Conservation (phyloP, 2,797 vertebrate species). For the Cichlasoma orientale region DNA sequence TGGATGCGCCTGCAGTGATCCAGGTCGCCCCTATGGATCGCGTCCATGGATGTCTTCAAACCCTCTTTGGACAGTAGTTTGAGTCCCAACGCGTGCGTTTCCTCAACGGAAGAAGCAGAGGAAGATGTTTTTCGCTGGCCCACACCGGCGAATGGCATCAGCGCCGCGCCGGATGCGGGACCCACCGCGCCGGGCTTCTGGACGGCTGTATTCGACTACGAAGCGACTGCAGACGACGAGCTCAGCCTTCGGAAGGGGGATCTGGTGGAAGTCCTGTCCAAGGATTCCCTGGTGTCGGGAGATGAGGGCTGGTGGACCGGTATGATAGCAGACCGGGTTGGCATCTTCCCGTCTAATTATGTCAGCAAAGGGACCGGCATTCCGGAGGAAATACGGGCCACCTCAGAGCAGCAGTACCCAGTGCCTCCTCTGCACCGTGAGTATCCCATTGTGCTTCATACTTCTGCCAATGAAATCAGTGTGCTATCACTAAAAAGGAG, state of each 20-base stretch:
- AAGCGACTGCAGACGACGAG: slow-evolving; percentile 95
- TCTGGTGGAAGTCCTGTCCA: slow-evolving; percentile 92
- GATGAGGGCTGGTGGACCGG: slow-evolving; percentile 99
- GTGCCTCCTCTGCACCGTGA: slow-evolving; percentile 82
- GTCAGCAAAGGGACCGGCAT: slow-evolving; percentile 87
- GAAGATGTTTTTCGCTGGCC: slow-evolving; percentile 79
- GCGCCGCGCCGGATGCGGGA: slow-evolving; percentile 64
- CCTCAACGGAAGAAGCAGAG: slow-evolving; percentile 66
- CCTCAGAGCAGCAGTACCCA: slow-evolving; percentile 77
- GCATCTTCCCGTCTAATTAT: slow-evolving; percentile 94
- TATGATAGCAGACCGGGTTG: slow-evolving; percentile 90
- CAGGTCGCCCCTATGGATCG: slow-evolving; percentile 90
- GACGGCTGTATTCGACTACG: slow-evolving; percentile 98
- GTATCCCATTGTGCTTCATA: slow-evolving; percentile 64
- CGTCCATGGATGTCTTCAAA: slow-evolving; percentile 92
- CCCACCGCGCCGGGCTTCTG: slow-evolving; percentile 76
- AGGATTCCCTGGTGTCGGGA: slow-evolving; percentile 93
- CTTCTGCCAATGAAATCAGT: neutral
- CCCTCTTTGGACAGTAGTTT: slow-evolving; percentile 82
- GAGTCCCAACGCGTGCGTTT: slow-evolving; percentile 72
- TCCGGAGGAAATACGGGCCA: slow-evolving; percentile 82
- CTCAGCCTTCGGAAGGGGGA: slow-evolving; percentile 93
- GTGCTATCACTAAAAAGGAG: neutral
- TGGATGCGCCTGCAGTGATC: slow-evolving; percentile 76
- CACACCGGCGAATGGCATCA: slow-evolving; percentile 53